These are phyloP conservation scores for Nomada ruficornis DNA, from an alignment of 2,888 invertebrate species.

Conservation along the genomic window DNA sequence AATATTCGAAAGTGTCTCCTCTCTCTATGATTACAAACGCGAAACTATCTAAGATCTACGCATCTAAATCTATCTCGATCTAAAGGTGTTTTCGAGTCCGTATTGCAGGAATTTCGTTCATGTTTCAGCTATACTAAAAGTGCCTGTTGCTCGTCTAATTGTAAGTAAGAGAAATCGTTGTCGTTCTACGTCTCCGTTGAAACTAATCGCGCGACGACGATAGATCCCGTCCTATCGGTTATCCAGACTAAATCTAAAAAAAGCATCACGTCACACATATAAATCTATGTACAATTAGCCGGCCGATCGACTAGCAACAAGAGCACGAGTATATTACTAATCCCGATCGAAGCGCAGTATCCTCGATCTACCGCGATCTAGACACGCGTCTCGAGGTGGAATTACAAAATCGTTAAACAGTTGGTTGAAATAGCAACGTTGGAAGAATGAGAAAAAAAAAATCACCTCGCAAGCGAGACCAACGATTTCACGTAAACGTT, in stretches of 20 bases:
- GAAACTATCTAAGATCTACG: conserved; percentile 19
- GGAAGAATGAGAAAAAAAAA: neutral
- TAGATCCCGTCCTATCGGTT: conserved; percentile 14
- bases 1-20: neutral
- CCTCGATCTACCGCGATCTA: conserved; percentile 54
- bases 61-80: conserved; percentile 50
- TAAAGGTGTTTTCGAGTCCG: conserved; percentile 32
- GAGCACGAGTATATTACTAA: conserved; percentile 2
- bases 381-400: conserved; percentile 4
- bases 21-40: neutral
- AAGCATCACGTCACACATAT: conserved; percentile 41
- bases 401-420: neutral
- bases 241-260: conserved; percentile 36
- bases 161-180: neutral
- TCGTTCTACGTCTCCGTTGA: neutral
- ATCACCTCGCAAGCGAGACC: neutral
- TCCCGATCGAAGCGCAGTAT: conserved; percentile 17
- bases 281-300: conserved; percentile 23
- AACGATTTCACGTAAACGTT: neutral
- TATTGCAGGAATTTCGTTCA: conserved; percentile 44
- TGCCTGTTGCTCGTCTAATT: conserved; percentile 12
- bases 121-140: conserved; percentile 20
- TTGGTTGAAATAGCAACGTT: neutral
- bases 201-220: conserved; percentile 24
- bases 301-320: conserved; percentile 6